Percentiles rank a stretch among this genome's conserved stretches.
These are phyloP conservation scores for Rattus rattus DNA, from an alignment of 2,113 vertebrate species.

Conservation along the genomic window DNA sequence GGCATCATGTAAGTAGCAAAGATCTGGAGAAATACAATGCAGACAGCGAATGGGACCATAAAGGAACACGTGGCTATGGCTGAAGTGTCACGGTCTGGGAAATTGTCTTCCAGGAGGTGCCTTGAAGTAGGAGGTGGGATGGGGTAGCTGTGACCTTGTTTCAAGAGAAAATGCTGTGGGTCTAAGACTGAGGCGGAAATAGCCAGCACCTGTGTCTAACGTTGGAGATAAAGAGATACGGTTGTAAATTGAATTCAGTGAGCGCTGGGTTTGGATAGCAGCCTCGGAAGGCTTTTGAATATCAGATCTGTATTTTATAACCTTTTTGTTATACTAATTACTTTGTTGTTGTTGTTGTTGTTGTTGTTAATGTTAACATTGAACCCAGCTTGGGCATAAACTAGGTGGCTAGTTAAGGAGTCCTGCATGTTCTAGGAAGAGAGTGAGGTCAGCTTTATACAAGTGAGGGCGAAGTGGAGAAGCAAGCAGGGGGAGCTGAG, in stretches of 20 bases:
- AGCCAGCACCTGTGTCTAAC: accelerated
- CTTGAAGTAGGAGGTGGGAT: neutral
- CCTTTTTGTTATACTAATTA: too few relatives aligned
- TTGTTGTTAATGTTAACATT: neutral
- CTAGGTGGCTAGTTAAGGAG: neutral
- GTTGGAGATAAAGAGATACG: neutral
- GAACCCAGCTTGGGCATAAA: neutral
- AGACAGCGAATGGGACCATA: neutral
- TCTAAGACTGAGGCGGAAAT: neutral
- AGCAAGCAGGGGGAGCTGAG: too few relatives aligned
- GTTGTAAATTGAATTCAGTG: neutral
- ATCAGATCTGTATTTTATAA: neutral
- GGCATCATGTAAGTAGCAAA: neutral
- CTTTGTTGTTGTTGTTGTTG: neutral
- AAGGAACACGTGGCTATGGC: neutral
- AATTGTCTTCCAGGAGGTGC: neutral
- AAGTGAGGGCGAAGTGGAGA: neutral
- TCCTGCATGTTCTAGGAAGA: neutral
- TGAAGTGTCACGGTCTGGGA: neutral
- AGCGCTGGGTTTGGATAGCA: neutral
- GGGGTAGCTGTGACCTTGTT: neutral
- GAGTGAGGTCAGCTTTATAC: neutral
- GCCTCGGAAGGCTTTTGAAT: neutral
- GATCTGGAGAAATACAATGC: neutral
- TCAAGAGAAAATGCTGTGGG: neutral